Conservation (phyloP, 2,797 vertebrate genomes). For the Coreius guichenoti region DNA sequence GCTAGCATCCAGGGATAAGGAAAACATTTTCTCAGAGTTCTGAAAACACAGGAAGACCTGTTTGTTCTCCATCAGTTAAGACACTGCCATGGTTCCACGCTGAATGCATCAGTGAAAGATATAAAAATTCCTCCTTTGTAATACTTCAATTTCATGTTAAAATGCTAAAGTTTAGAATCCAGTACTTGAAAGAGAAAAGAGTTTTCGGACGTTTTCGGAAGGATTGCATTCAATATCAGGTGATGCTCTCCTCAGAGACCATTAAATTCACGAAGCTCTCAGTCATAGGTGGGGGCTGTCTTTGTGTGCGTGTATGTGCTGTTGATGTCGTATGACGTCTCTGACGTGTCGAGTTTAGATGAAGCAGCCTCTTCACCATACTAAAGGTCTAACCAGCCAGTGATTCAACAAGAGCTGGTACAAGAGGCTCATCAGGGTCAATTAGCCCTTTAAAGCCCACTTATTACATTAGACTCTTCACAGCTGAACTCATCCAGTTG, state of each 20-base stretch:
- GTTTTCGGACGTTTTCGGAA: background rate
- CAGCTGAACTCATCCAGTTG: slow-evolving; percentile 23
- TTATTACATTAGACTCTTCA: slow-evolving; percentile 44
- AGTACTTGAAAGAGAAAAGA: background rate
- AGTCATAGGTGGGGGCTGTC: slow-evolving; percentile 3
- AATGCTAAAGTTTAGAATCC: background rate
- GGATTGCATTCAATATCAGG: slow-evolving; percentile 6
- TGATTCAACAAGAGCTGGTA: slow-evolving; percentile 50
- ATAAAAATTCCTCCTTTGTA: background rate
- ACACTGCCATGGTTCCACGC: background rate
- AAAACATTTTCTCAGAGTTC: background rate
- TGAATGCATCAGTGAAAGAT: background rate
- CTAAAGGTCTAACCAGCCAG: slow-evolving; percentile 45
- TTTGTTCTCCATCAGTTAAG: slow-evolving; percentile 35
- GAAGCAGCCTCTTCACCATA: slow-evolving; percentile 45
- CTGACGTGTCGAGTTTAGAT: slow-evolving; percentile 36
- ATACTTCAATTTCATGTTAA: slow-evolving; percentile 43
- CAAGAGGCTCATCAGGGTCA: slow-evolving; percentile 52
- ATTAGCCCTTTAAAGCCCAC: slow-evolving; percentile 46
- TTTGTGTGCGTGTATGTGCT: background rate
- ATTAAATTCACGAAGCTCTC: background rate
- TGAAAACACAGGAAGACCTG: slow-evolving; percentile 13
- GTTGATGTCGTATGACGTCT: background rate
- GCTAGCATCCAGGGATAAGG: slow-evolving; percentile 5
- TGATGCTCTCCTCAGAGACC: slow-evolving; percentile 4